Evolutionary conservation across 2,888 invertebrate species (phyloP).

Genomic region (Athalia cordata): DNA sequence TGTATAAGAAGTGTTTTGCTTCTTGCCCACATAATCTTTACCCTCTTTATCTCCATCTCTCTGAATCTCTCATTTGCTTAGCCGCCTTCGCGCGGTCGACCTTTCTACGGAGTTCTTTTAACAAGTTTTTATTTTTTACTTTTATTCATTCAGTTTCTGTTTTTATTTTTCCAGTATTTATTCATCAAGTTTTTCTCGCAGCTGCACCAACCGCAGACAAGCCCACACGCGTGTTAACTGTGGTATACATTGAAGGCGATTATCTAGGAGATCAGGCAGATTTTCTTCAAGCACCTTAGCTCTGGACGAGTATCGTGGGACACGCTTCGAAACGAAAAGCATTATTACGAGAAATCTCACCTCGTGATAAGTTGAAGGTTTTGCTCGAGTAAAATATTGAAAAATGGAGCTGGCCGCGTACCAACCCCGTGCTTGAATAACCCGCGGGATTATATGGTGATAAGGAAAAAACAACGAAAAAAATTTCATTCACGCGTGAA

Average conservation of each 20-base stretch:
- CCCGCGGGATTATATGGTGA: background rate
- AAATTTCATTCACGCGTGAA: background rate
- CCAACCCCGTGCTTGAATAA: background rate
- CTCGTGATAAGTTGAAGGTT: slow-evolving; percentile 37
- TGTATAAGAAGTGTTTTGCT: slow-evolving; percentile 55
- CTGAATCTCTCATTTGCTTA: slow-evolving; percentile 26
- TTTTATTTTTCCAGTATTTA: background rate
- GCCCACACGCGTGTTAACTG: slow-evolving; percentile 17
- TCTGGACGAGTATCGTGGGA: background rate
- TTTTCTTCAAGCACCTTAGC: background rate
- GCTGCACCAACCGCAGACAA: background rate
- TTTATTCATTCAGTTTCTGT: slow-evolving; percentile 1
- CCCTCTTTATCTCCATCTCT: slow-evolving; percentile 12
- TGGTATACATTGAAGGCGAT: slow-evolving; percentile 23
- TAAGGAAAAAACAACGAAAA: background rate
- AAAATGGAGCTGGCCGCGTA: slow-evolving; percentile 20
- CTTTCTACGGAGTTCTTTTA: background rate
- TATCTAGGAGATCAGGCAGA: slow-evolving; percentile 15
- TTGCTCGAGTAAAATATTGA: slow-evolving; percentile 6
- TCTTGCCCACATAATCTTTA: slow-evolving; percentile 42
- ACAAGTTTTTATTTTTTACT: slow-evolving; percentile 15
- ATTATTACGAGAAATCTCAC: slow-evolving; percentile 36
- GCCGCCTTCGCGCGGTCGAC: background rate
- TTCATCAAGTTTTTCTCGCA: background rate
- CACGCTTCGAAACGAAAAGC: slow-evolving; percentile 38